A percentile compares a stretch with the other conserved stretches of the same genome.
phyloP scores from a whole-genome alignment of 2,888 invertebrate genomes.

The Lithophane ornitopus region DNA sequence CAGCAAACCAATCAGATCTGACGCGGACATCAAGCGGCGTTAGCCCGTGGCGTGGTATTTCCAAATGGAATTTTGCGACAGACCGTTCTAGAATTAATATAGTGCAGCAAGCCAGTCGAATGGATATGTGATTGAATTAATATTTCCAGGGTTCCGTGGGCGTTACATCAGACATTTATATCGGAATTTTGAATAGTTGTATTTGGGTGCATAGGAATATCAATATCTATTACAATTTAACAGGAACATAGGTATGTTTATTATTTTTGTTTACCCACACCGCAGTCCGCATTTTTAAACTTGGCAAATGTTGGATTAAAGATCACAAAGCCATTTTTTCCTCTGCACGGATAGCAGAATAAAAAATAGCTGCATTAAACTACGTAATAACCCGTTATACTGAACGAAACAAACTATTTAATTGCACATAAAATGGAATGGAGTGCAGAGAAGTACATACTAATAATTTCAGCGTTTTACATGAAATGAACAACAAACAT shows the following conservation, averaged over 20 bases:
- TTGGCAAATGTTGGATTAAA: conserved; percentile 20
- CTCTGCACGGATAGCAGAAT: not conserved
- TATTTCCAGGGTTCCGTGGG: conserved; percentile 73
- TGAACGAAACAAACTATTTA: conserved; percentile 48
- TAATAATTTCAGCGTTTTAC: conserved; percentile 49
- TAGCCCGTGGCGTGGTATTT: conserved; percentile 76
- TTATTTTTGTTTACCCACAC: conserved; percentile 5
- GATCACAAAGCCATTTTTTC: conserved; percentile 23
- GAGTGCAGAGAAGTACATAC: conserved; percentile 26
- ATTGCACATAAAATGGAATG: conserved; percentile 47
- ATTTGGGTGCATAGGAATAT: not conserved
- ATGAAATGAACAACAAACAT: conserved; percentile 35
- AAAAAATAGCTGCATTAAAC: conserved; percentile 24
- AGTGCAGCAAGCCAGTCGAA: conserved; percentile 73
- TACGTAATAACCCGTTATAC: conserved; percentile 41
- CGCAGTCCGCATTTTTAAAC: not conserved
- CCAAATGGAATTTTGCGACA: conserved; percentile 84
- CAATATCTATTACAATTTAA: not conserved
- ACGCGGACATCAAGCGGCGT: conserved; percentile 76
- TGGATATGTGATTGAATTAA: conserved; percentile 75
- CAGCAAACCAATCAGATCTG: conserved; percentile 80
- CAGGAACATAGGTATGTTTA: not conserved
- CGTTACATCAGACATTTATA: conserved; percentile 48
- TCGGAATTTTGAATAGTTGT: conserved; percentile 8
- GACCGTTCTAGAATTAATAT: conserved; percentile 79